Conservation (phyloP, 2,113 vertebrate species). For the Pterocles gutturalis region DNA sequence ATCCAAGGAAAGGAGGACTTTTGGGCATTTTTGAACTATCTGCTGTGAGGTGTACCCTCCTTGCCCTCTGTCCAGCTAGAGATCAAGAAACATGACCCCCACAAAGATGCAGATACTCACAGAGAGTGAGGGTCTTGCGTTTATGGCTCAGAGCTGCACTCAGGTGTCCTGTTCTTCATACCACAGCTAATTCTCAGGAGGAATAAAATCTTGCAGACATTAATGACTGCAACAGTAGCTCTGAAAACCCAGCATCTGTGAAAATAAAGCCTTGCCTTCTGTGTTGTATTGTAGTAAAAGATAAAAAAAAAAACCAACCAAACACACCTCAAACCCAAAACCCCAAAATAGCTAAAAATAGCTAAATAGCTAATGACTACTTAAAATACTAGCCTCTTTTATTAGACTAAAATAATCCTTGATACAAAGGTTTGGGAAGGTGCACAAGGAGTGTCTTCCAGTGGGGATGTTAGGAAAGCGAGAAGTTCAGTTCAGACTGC, state of each 20-base stretch:
- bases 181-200: not conserved
- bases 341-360: not conserved
- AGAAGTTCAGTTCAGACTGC: not conserved
- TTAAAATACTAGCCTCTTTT: not conserved
- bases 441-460: not conserved
- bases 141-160: not conserved
- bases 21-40: not conserved
- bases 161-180: not conserved
- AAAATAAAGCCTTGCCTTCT: not conserved
- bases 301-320: not conserved
- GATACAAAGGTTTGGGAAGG: not conserved
- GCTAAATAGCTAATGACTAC: not conserved
- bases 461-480: not conserved
- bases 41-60: not conserved
- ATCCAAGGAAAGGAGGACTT: not conserved
- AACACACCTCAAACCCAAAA: not conserved
- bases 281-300: not conserved
- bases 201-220: not conserved
- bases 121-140: not conserved
- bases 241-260: not conserved
- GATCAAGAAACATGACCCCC: not conserved
- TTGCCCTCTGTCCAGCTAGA: not conserved
- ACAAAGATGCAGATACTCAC: fast-evolving
- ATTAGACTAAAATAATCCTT: not conserved
- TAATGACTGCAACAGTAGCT: not conserved